Base-by-base conservation (phyloP, 2,113 vertebrate genomes). In the Piliocolobus tephrosceles region DNA sequence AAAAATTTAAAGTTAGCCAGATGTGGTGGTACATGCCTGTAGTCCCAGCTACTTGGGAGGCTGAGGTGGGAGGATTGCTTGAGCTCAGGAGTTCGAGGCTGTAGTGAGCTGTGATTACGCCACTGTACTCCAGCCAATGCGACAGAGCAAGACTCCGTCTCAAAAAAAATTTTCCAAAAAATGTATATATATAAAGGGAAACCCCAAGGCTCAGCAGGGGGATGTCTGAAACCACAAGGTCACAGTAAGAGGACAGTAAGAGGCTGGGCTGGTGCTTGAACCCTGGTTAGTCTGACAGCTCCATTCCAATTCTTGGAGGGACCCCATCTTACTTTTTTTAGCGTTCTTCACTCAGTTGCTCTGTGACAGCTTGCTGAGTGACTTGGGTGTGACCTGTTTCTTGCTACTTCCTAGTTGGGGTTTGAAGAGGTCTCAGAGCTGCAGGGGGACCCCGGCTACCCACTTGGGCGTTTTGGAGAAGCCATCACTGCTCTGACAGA, bases 401-500 rank as follows among this genome's bases (percentile, higher is more conserved):
- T 40, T 38, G 38, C 66, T 97, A 76, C 90, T 79, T 88, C 52
- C 68, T 58, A 99, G 99, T 43, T 95, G 87, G 0, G 22, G 43
- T 97, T 99, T 1, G 7, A 89, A 66, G 27, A 17, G 43, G 66
- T 73, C 40, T 96, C 95, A 58, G 96, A 96, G 2, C 96, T 99
- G 23, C 95, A 80, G 1, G 99, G 97, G 13, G 75, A 95, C 18
- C 23, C 66, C 1, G 97, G 98, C 94, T n/a, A 98, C 96, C 95
- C 95, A 0, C 97, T 98, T 64, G 99, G 99, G 30, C 97, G 98
- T 38, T 99, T 99, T 97, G 99, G 99, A 73, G 97, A 98, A 0
- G 98, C 99, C 73, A 98, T 99, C 47, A 55, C 99, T 9, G 97
- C 98, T 47, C 96, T 99, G 78, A 85, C 96, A 13, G 99, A 99